A percentile compares a stretch with the other conserved stretches of the same genome.
Evolutionary conservation across 2,888 invertebrate species (phyloP).

Genomic region (Drosophila maculinotata): DNA sequence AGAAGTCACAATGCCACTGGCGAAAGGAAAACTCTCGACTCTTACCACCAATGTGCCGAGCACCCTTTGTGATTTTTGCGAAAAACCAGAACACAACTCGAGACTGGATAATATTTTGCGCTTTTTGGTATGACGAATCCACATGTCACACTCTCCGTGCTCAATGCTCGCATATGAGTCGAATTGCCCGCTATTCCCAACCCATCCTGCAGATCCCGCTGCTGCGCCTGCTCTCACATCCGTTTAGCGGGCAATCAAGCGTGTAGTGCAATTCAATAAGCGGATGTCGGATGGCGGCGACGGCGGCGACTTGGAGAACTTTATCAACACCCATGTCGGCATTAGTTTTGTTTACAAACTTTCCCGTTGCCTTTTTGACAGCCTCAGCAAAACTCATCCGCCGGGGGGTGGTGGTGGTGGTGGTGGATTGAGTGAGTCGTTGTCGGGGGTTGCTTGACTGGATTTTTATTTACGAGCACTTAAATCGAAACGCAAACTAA

Average conservation of each 20-base stretch:
- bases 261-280: constrained; percentile 80
- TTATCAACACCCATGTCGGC: constrained; percentile 80
- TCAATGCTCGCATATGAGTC: constrained; percentile 41
- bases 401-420: constrained; percentile 36
- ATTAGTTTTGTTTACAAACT: constrained; percentile 84
- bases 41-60: constrained; percentile 11
- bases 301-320: constrained; percentile 66
- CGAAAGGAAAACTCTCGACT: constrained; percentile 15
- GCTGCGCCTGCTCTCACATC: constrained; percentile 48
- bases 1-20: constrained; percentile 50
- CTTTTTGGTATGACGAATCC: constrained; percentile 80
- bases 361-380: constrained; percentile 80
- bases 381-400: constrained; percentile 30
- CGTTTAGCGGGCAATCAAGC: constrained; percentile 80
- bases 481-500: constrained; percentile 77
- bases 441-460: constrained; percentile 52
- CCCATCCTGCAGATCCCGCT: constrained; percentile 1
- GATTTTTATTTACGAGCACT: constrained; percentile 80
- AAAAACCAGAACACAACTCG: constrained; percentile 77
- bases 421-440: no score
- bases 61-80: constrained; percentile 62
- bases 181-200: constrained; percentile 31
- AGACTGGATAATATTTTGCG: constrained; percentile 74
- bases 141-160: constrained; percentile 55
- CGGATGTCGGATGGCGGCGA: constrained; percentile 18